Evolutionary conservation across 2,888 invertebrate genomes (phyloP), one percentile per base, ranked within the genome.

Genomic region (Scelioninae gen. 1): DNA sequence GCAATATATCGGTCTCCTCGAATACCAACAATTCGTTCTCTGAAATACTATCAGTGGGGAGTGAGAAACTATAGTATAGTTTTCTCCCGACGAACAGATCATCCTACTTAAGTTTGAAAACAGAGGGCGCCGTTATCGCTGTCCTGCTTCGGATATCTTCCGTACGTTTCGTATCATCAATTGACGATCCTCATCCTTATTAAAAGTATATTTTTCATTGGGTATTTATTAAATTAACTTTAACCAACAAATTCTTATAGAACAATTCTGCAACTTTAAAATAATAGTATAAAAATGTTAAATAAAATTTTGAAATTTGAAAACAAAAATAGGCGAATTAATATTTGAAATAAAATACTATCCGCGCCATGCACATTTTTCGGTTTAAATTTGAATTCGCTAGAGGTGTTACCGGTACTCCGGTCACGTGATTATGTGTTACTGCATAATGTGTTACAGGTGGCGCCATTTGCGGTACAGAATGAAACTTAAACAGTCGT

Each of bases 1-100:
- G 72, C 83, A 74, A 80, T 79, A 76, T 81, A 81, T 77, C 74
- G 83, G 66, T 76, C 66, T 76, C 53, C 75, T 76, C 76, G 75
- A 68, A 75, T 76, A 62, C 75, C 75, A 45, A 71, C 74, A 76
- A 82, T 82, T 78, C 79, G 79, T 55, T 75, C 65, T 13, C 80
- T 53, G 68, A 47, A 76, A 84, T 84, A 72, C 80, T 56, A 72
- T 76, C 72, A 71, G 71, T 62, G 32, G 29, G 16, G 40, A 71
- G 55, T 38, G 72, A 55, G 63, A 53, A n/a, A n/a, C 72, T 56
- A 15, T 23, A 78, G 69, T 62, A 75, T 69, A 68, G 66, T 76
- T 82, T 77, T 77, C 74, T 75, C 65, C 51, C 63, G 63, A 78
- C 63, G 49, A 32, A 29, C 74, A 72, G 82, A 82, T 78, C 82